Evolutionary conservation across 1,140 invertebrate genomes (phyloP).

Genomic region (Mamestra configurata): DNA sequence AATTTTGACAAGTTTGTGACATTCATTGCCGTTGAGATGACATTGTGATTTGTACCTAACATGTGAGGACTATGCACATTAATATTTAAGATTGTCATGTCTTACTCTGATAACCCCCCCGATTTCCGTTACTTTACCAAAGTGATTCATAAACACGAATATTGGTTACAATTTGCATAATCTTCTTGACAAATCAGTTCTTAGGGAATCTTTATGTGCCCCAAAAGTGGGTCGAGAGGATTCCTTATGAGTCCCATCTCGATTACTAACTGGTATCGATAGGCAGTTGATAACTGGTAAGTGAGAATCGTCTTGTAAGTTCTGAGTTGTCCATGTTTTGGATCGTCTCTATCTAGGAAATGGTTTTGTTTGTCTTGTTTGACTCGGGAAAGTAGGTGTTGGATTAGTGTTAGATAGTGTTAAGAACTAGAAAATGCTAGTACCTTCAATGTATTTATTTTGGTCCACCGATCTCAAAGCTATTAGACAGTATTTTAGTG

Average conservation of each 20-base stretch:
- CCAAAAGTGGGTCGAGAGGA: background rate
- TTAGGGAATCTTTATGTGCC: conserved; percentile 1
- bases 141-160: conserved; percentile 6
- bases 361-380: conserved; percentile 16
- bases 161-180: conserved; percentile 22
- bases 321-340: background rate
- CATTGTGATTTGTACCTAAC: too few species aligned
- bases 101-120: background rate
- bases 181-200: conserved; percentile 2
- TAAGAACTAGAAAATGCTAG: too few species aligned
- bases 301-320: background rate
- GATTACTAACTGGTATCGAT: conserved; percentile 12
- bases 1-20: too few species aligned
- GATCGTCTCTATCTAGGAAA: background rate
- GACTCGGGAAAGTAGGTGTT: background rate
- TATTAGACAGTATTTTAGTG: too few species aligned
- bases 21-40: too few species aligned
- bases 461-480: too few species aligned
- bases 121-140: conserved; percentile 8
- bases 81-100: too few species aligned
- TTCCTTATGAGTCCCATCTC: background rate
- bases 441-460: too few species aligned
- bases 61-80: too few species aligned
- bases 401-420: background rate
- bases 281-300: conserved; percentile 1